Base-by-base conservation (phyloP, 53 echinoderm and acorn worm species). In the Antedon mediterranea region DNA sequence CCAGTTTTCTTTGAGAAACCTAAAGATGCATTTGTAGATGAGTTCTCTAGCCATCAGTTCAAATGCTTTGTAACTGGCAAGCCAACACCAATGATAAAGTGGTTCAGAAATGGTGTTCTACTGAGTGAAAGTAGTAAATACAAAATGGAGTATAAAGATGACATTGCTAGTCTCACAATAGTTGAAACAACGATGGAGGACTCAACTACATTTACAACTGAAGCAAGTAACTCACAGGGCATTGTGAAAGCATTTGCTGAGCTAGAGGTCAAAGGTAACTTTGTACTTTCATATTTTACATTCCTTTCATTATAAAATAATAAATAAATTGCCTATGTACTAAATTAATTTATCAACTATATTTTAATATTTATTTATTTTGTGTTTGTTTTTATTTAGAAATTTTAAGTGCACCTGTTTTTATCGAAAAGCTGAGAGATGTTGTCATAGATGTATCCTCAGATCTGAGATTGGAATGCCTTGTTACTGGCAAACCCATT, bases 181-280 rank as follows among this genome's bases (percentile, higher is more conserved):
- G 57, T 11, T 57, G 20, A 57, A 15, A 23, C 23, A 23, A 57
- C 57, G 11, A 57, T 57, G 57, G 57, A 57, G 3, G 57, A 57
- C 57, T 57, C 14, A 15, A 57, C 57, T 11, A 57, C 57, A 6
- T 57, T 57, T 23, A 15, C 57, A 18, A 26, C 57, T 18, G 57
- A 57, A 57, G 57, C 57, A 57, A 6, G 57, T 57, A 57, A 57
- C 57, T 57, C 57, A 57, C 57, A 57, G 23, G 98, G 98, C 28
- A 71, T 79, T n/a, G 84, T 86, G 23, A 78, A 85, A 74, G 83
- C 92, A 7, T 73, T 92, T 0, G 90, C 92, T 28, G 75, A 86
- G 31, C 83, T 98, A 1, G 90, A 83, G 32, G 90, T 98, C 18
- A 86, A 84, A 76, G 92, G 98, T 98, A 34, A n/a, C n/a, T n/a